A percentile compares a stretch with the other conserved stretches of the same genome.
These are phyloP conservation scores for Anomalospiza imberbis DNA, from an alignment of 2,797 vertebrate species.

Conservation along the genomic window DNA sequence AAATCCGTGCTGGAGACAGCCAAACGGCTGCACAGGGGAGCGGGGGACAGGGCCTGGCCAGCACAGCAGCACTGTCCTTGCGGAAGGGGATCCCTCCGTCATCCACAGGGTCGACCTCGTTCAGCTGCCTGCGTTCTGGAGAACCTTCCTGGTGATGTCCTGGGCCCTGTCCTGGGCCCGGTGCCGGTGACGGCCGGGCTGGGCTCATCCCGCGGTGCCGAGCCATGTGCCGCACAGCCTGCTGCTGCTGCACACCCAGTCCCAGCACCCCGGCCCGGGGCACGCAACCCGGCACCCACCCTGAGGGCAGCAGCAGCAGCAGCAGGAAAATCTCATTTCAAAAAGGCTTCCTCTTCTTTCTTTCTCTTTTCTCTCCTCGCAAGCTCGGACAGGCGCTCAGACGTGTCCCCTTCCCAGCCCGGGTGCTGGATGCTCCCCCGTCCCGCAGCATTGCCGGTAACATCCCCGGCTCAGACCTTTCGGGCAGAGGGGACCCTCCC, in stretches of 20 bases:
- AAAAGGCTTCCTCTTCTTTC: background rate
- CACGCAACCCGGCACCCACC: fast-evolving
- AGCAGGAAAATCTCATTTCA: background rate
- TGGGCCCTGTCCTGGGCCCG: background rate
- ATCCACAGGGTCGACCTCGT: background rate
- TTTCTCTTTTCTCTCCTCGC: background rate
- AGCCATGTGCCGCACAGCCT: background rate
- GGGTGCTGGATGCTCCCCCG: background rate
- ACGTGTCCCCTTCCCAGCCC: background rate
- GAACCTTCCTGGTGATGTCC: background rate
- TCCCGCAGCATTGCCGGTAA: background rate
- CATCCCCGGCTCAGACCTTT: background rate
- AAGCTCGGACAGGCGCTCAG: background rate
- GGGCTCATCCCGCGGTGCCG: background rate
- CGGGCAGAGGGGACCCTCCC: background rate
- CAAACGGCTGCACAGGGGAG: fast-evolving
- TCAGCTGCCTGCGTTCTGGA: background rate
- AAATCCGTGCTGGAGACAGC: background rate
- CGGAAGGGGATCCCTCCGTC: background rate
- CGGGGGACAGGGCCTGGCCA: background rate
- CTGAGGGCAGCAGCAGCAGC: background rate
- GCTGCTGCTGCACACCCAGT: background rate
- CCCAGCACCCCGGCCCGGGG: fast-evolving
- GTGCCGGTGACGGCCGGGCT: fast-evolving
- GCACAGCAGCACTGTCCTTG: background rate